Evolutionary conservation across 2,113 vertebrate species (phyloP).

Genomic region (sheep (Ovis aries)): DNA sequence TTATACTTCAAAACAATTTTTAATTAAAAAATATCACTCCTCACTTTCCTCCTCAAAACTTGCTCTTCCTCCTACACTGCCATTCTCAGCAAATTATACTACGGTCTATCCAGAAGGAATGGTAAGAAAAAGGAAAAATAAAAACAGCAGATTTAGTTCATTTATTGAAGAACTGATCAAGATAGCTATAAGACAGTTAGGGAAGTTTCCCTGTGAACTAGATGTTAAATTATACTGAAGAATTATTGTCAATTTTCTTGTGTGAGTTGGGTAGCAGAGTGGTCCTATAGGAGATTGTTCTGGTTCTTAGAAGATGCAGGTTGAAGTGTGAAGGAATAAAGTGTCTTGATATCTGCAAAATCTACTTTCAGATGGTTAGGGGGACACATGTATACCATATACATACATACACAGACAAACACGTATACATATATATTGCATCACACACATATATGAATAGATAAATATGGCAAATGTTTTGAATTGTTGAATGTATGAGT

Average conservation of each 20-base stretch:
- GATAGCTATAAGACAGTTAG: neutral
- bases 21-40: neutral
- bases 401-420: neutral
- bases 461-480: neutral
- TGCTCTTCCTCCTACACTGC: neutral
- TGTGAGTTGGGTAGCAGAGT: rapidly evolving
- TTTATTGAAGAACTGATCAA: neutral
- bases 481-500: neutral
- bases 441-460: neutral
- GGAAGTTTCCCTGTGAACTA: too few relatives aligned
- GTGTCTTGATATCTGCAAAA: neutral
- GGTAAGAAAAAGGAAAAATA: neutral
- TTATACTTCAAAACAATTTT: neutral
- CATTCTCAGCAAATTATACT: neutral
- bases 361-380: neutral
- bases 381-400: neutral
- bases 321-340: neutral
- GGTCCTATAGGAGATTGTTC: rapidly evolving
- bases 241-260: neutral
- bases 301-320: neutral
- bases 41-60: neutral
- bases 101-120: rapidly evolving
- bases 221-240: neutral
- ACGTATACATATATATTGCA: too few relatives aligned
- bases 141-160: neutral